A percentile compares a stretch with the other conserved stretches of the same genome.
Conservation (phyloP, 2,113 vertebrate species). For the Cheilinus undulatus region DNA sequence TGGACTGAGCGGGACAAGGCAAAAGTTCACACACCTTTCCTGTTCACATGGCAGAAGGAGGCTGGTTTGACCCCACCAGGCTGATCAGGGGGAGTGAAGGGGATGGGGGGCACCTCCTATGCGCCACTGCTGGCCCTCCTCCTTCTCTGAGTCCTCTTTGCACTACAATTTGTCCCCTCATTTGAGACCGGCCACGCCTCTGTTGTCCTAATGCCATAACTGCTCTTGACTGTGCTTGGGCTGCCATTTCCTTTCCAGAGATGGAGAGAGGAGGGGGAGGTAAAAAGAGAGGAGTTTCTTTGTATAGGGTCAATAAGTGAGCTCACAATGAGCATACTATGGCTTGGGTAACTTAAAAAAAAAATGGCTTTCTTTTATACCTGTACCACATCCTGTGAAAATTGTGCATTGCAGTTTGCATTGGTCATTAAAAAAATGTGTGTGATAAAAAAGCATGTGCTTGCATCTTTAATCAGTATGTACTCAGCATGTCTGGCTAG, state of each 20-base stretch:
- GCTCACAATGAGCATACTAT: slow-evolving; percentile 46
- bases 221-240: slow-evolving; percentile 55
- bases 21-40: slow-evolving; percentile 97
- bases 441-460: slow-evolving; percentile 18
- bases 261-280: slow-evolving; percentile 33
- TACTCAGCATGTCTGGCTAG: slow-evolving; percentile 45
- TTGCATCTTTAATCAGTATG: slow-evolving; percentile 38
- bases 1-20: slow-evolving; percentile 90
- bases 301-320: slow-evolving; percentile 49
- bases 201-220: slow-evolving; percentile 70
- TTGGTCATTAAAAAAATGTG: neutral
- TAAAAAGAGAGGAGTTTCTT: slow-evolving; percentile 52
- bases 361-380: slow-evolving; percentile 14
- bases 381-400: slow-evolving; percentile 32
- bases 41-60: slow-evolving; percentile 88
- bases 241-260: slow-evolving; percentile 64
- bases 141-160: slow-evolving; percentile 12
- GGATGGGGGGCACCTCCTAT: slow-evolving; percentile 52
- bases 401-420: slow-evolving; percentile 11
- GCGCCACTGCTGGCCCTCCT: slow-evolving; percentile 60
- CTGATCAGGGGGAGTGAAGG: slow-evolving; percentile 52
- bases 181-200: slow-evolving; percentile 69
- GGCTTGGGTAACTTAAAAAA: slow-evolving; percentile 21
- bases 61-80: slow-evolving; percentile 67
- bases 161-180: slow-evolving; percentile 78